These are phyloP conservation scores for Picus viridis DNA, from an alignment of 2,797 vertebrate genomes.

Conservation along the genomic window DNA sequence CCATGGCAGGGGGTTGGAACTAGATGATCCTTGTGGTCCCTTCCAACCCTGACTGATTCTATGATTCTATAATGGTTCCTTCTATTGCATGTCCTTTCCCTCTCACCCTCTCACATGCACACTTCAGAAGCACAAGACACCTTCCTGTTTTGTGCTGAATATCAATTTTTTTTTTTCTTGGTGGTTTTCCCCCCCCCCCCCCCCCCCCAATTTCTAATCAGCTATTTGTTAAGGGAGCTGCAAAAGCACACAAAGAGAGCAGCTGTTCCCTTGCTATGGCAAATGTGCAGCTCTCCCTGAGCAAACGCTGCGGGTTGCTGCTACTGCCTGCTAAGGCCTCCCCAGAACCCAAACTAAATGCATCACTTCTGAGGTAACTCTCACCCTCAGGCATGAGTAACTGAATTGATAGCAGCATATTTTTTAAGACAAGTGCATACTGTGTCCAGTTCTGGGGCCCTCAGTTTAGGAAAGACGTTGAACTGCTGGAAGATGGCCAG, in stretches of 20 bases:
- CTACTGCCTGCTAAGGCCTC: background rate
- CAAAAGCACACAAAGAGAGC: conserved; percentile 65
- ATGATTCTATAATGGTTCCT: too few relatives aligned
- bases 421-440: background rate
- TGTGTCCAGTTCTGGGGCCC: too few relatives aligned
- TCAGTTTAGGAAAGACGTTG: too few relatives aligned
- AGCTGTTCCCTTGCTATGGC: conserved; percentile 64
- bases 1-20: too few relatives aligned
- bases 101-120: background rate
- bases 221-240: conserved; percentile 45
- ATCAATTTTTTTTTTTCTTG: background rate
- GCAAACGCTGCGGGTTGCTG: background rate
- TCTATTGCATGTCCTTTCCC: conserved; percentile 31
- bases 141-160: conserved; percentile 70
- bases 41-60: too few relatives aligned
- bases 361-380: background rate
- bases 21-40: too few relatives aligned
- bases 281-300: background rate
- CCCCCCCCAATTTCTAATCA: conserved; percentile 61
- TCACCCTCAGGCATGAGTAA: background rate
- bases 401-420: background rate
- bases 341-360: background rate
- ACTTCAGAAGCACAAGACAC: conserved; percentile 59
- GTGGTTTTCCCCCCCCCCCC: too few relatives aligned
- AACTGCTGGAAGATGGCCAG: too few relatives aligned